A percentile compares a stretch with the other conserved stretches of the same genome.
Evolutionary conservation across 1,140 invertebrate species (phyloP).

Genomic region (Drosophila nebulosa): DNA sequence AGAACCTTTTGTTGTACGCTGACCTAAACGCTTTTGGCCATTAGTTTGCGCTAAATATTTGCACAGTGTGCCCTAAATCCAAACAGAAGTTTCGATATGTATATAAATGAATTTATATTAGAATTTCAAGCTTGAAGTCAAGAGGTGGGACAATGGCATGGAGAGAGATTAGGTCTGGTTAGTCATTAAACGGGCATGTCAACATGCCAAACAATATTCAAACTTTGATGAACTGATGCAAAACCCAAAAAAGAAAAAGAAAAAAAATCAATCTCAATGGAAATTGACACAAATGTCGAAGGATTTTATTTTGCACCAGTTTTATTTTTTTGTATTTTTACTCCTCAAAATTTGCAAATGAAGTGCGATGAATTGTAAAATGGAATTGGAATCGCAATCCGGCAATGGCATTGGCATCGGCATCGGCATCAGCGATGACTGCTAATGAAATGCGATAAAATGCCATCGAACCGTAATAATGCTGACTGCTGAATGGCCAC

Average conservation of each 20-base stretch:
- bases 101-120: constrained; percentile 64
- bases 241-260: constrained; percentile 13
- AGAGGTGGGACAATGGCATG: too few relatives aligned
- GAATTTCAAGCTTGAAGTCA: not conserved
- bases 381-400: constrained; percentile 41
- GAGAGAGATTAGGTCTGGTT: not conserved
- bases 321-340: not conserved
- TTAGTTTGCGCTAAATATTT: constrained; percentile 53
- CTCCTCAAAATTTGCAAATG: constrained; percentile 41
- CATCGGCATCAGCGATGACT: not conserved
- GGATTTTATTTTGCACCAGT: too few relatives aligned
- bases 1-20: not conserved
- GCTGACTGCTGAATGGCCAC: constrained; percentile 1
- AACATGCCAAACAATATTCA: not conserved
- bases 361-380: constrained; percentile 58
- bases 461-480: constrained; percentile 56
- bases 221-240: not conserved
- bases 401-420: not conserved
- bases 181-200: not conserved
- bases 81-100: constrained; percentile 32
- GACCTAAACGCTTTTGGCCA: not conserved
- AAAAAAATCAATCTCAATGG: not conserved
- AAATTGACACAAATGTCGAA: constrained; percentile 11
- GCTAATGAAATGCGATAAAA: constrained; percentile 75
- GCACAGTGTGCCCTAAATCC: constrained; percentile 20